phyloP scores from a whole-genome alignment of 2,797 vertebrate genomes.

The Myotis vivesi region DNA sequence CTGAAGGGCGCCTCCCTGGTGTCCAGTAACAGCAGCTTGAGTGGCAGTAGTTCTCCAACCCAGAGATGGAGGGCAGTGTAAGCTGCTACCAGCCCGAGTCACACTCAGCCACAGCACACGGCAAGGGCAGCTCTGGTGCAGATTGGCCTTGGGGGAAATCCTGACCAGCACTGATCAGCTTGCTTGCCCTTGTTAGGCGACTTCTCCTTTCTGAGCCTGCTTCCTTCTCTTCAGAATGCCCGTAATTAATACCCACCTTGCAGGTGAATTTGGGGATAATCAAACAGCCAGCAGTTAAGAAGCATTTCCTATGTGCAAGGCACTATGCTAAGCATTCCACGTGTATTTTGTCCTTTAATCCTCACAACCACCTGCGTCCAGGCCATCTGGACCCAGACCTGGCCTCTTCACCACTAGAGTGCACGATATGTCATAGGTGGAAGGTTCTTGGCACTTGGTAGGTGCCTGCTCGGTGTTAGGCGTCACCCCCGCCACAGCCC shows the following conservation, averaged over 20 bases:
- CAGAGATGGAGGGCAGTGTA: background rate
- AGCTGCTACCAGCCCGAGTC: background rate
- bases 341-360: background rate
- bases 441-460: background rate
- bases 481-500: rapidly evolving
- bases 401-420: background rate
- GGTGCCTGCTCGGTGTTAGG: background rate
- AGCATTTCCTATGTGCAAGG: background rate
- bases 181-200: conserved; percentile 3
- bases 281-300: background rate
- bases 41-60: background rate
- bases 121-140: background rate
- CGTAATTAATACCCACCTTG: background rate
- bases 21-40: background rate
- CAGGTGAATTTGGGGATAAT: background rate
- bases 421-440: rapidly evolving
- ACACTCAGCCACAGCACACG: background rate
- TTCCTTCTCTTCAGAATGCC: conserved; percentile 34
- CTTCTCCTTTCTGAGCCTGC: conserved; percentile 18
- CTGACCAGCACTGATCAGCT: background rate
- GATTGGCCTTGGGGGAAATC: background rate
- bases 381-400: background rate
- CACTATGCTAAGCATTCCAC: background rate
- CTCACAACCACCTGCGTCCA: background rate
- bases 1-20: rapidly evolving